phyloP scores from a whole-genome alignment of 2,797 vertebrate genomes.

The Smutsia gigantea region DNA sequence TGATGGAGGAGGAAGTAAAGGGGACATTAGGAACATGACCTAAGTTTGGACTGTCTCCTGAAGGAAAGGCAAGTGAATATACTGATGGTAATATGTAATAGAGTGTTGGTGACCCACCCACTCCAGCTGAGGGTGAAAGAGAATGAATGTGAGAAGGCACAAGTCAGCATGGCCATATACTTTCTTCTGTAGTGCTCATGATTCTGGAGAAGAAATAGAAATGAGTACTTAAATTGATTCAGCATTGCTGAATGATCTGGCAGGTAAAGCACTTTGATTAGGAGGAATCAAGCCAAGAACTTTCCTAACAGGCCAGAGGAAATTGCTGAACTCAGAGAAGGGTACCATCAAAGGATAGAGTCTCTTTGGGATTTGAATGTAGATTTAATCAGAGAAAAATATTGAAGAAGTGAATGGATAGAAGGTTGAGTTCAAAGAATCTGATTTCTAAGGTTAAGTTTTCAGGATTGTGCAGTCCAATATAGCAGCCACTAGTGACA shows the following conservation, averaged over 20 bases:
- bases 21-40: not conserved
- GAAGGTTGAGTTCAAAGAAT: not conserved
- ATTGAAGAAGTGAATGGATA: not conserved
- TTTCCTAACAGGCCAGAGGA: not conserved
- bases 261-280: not conserved
- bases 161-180: not conserved
- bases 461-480: not conserved
- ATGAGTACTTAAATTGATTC: not conserved
- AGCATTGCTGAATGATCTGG: not conserved
- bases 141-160: not conserved
- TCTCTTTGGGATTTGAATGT: not conserved
- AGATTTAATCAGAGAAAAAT: conserved; percentile 28
- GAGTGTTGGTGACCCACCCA: not conserved
- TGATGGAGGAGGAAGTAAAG: not conserved
- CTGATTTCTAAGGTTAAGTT: not conserved
- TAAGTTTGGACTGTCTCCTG: not conserved
- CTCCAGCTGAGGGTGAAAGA: not conserved
- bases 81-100: not conserved
- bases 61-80: not conserved
- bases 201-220: not conserved
- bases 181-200: not conserved
- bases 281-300: not conserved
- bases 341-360: not conserved
- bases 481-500: not conserved
- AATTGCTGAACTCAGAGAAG: not conserved